Percentiles rank a stretch among this genome's conserved stretches.
Conservation (phyloP, 2,888 invertebrate genomes). For the Melolontha melolontha region DNA sequence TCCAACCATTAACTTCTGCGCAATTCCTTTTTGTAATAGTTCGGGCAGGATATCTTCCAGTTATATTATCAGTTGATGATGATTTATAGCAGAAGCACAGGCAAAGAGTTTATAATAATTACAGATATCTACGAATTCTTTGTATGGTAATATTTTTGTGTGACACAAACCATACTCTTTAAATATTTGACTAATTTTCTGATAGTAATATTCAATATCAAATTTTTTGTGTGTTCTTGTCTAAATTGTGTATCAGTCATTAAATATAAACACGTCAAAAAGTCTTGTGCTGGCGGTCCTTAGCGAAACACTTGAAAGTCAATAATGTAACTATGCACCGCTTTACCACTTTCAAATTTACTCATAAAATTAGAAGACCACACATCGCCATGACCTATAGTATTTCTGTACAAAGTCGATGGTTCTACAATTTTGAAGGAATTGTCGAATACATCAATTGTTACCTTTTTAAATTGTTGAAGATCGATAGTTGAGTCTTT, state of each 20-base stretch:
- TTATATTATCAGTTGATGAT: too few relatives aligned
- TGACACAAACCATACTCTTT: too few relatives aligned
- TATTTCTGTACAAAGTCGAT: conserved; percentile 65
- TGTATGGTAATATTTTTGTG: too few relatives aligned
- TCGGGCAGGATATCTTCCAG: too few relatives aligned
- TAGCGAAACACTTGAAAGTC: conserved; percentile 44
- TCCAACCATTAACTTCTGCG: conserved; percentile 4
- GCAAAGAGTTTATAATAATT: too few relatives aligned
- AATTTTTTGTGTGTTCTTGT: conserved; percentile 10
- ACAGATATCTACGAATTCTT: too few relatives aligned
- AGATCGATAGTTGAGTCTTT: neutral
- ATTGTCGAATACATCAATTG: neutral
- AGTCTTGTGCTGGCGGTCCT: conserved; percentile 41
- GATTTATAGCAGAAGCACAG: too few relatives aligned
- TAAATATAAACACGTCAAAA: conserved; percentile 40
- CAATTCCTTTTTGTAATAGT: neutral
- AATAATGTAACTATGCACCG: conserved; percentile 35
- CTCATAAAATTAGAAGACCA: conserved; percentile 71
- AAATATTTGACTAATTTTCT: too few relatives aligned
- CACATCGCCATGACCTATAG: conserved; percentile 73
- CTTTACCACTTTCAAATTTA: conserved; percentile 15
- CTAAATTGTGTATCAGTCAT: conserved; percentile 35
- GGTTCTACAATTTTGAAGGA: conserved; percentile 56
- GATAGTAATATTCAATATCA: neutral
- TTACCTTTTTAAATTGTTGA: neutral